Percentiles rank a stretch among this genome's conserved stretches.
Evolutionary conservation across 2,797 vertebrate genomes (phyloP).

Genomic region (Oceanodroma leucorhoa): DNA sequence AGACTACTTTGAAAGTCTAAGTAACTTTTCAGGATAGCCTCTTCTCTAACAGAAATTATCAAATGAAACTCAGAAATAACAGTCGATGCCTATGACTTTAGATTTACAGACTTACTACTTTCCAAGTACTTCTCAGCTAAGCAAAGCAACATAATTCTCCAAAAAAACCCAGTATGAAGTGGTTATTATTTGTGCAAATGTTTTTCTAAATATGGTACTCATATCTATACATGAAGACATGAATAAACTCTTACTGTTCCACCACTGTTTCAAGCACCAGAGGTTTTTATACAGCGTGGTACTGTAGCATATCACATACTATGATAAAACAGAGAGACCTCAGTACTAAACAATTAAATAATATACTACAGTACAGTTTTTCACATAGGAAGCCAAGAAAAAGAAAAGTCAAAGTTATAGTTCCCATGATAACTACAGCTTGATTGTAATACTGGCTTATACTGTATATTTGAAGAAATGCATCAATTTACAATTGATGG

Average conservation of each 20-base stretch:
- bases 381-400: constrained; percentile 27
- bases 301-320: constrained; percentile 8
- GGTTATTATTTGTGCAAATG: not conserved
- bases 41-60: not conserved
- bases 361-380: not conserved
- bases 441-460: constrained; percentile 21
- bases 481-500: constrained; percentile 45
- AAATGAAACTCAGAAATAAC: not conserved
- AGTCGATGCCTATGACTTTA: rapidly evolving
- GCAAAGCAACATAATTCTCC: not conserved
- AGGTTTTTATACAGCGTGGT: constrained; percentile 44
- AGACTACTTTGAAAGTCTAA: not conserved
- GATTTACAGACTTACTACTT: not conserved
- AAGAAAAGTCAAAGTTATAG: constrained; percentile 35
- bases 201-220: not conserved
- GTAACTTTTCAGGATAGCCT: not conserved
- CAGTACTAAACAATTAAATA: constrained; percentile 47
- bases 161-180: not conserved
- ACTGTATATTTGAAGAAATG: not conserved
- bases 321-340: constrained; percentile 40
- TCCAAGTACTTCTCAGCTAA: not conserved
- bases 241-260: constrained; percentile 39
- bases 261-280: constrained; percentile 23
- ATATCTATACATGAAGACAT: not conserved
- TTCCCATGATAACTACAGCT: constrained; percentile 33